phyloP scores from a whole-genome alignment of 2,113 vertebrate genomes.

The Pungitius pungitius region DNA sequence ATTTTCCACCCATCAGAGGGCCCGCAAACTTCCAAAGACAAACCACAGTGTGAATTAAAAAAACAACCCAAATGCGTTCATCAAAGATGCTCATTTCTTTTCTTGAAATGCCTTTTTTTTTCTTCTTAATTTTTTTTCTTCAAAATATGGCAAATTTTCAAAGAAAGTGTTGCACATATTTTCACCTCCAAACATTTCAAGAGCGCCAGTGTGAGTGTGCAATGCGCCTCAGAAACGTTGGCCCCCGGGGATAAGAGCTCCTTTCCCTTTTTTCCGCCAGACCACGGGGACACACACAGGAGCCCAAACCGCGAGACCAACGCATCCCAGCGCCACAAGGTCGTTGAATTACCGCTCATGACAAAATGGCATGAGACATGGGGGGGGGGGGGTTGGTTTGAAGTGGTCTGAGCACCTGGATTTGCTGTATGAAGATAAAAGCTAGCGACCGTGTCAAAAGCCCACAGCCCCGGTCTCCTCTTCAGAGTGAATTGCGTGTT shows the following conservation, averaged over 20 bases:
- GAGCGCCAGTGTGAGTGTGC: not conserved
- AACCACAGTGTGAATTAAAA: slow-evolving; percentile 33
- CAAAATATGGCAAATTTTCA: slow-evolving; percentile 35
- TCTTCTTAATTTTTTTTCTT: not conserved
- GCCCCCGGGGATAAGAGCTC: slow-evolving; percentile 33
- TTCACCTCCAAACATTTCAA: slow-evolving; percentile 45
- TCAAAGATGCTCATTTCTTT: slow-evolving; percentile 28
- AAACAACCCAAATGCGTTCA: slow-evolving; percentile 25
- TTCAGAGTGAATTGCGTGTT: not conserved
- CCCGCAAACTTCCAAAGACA: slow-evolving; percentile 36
- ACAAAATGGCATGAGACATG: slow-evolving; percentile 35
- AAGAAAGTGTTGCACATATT: slow-evolving; percentile 21
- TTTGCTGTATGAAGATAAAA: slow-evolving; percentile 10
- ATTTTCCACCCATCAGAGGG: slow-evolving; percentile 19
- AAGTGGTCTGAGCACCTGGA: slow-evolving; percentile 4
- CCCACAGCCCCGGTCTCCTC: not conserved
- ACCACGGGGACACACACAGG: not conserved
- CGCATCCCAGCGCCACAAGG: slow-evolving; percentile 44
- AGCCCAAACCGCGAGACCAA: slow-evolving; percentile 32
- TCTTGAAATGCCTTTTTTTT: slow-evolving; percentile 1
- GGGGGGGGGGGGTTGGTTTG: slow-evolving; percentile 1
- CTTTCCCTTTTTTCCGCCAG: slow-evolving; percentile 47
- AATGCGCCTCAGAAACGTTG: slow-evolving; percentile 14
- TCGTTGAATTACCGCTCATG: not conserved
- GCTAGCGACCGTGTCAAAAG: not conserved